Evolutionary conservation across 1,140 invertebrate species (phyloP).

Genomic region (Maconellicoccus hirsutus): DNA sequence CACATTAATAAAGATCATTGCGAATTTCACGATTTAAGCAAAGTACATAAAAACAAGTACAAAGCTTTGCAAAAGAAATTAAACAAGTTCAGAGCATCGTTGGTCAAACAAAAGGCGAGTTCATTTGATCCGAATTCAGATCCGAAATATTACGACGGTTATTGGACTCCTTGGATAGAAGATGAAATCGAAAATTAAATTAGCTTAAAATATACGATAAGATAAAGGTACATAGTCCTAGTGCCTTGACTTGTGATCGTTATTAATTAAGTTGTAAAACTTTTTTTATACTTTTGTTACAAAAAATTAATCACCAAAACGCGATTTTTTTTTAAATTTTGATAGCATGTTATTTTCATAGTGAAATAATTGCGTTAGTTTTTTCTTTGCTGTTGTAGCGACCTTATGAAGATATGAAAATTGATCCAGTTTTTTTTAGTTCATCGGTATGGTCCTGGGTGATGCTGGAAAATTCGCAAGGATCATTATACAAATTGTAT

Average conservation of each 20-base stretch:
- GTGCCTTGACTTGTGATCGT: too few relatives aligned
- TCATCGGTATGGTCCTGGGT: conserved; percentile 34
- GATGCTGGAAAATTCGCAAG: conserved; percentile 51
- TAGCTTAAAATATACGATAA: too few relatives aligned
- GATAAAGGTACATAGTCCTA: too few relatives aligned
- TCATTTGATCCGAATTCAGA: neutral
- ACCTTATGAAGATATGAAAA: too few relatives aligned
- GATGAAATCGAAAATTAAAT: too few relatives aligned
- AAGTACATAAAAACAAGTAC: neutral
- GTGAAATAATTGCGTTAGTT: too few relatives aligned
- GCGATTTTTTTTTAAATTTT: too few relatives aligned
- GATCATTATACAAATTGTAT: conserved; percentile 49
- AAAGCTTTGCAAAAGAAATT: neutral
- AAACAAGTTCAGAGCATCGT: neutral
- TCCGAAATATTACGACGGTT: neutral
- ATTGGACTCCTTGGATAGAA: neutral
- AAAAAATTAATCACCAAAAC: too few relatives aligned
- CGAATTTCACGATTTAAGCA: conserved; percentile 55
- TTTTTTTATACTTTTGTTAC: too few relatives aligned
- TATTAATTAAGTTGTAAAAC: too few relatives aligned
- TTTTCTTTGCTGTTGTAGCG: too few relatives aligned
- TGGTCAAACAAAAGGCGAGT: neutral
- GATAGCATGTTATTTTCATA: too few relatives aligned
- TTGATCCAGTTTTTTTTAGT: conserved; percentile 31
- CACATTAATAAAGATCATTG: conserved; percentile 65